Base-by-base conservation (phyloP, 2,797 vertebrate species). In the Scolopax bukidnonensis region DNA sequence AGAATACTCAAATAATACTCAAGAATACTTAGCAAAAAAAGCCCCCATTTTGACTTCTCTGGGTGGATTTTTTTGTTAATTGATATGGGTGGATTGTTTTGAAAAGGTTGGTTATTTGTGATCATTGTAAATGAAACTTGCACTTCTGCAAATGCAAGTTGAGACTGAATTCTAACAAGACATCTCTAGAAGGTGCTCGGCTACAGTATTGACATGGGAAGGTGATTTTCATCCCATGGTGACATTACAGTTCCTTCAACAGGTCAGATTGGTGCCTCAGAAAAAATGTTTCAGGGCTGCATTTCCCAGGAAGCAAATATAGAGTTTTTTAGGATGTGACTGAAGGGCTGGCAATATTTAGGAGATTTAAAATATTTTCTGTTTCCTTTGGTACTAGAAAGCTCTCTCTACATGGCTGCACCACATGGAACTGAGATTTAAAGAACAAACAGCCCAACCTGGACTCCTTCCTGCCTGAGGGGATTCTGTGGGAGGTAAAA, bases 401-500 rank as follows among this genome's bases (percentile, higher is more conserved):
- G 47, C 30, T 24, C 36, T 67, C 71, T 36, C 73, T 78, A 63
- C 48, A 4, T 27, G 74, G 16, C 48, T 79, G 51, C 70, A 63
- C 73, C 24, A 15, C 80, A 50, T 71, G 84, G 77, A 84, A 67
- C 60, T 36, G 70, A 64, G 93, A 90, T 93, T 80, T 87, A 89
- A 94, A 92, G 67, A 89, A 32, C 87, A 92, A 94, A 79, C 63
- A 76, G 33, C 88, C 70, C 83, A 76, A 60, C 80, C 83, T 89
- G 93, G 51, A 61, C 63, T 77, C 60, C 77, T 89, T 84, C 78
- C 75, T 94, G 90, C 91, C 70, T 14, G 15, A 68, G 53, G 56
- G 64, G 64, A 70, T 94, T 92, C 95, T 79, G 84, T 93, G 78
- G 86, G 94, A 94, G 79, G 81, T 50, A 68, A 30, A 90, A 95